Evolutionary conservation across 2,113 vertebrate genomes (phyloP), one percentile per base, ranked within the genome.

Genomic region (Scortum barcoo): DNA sequence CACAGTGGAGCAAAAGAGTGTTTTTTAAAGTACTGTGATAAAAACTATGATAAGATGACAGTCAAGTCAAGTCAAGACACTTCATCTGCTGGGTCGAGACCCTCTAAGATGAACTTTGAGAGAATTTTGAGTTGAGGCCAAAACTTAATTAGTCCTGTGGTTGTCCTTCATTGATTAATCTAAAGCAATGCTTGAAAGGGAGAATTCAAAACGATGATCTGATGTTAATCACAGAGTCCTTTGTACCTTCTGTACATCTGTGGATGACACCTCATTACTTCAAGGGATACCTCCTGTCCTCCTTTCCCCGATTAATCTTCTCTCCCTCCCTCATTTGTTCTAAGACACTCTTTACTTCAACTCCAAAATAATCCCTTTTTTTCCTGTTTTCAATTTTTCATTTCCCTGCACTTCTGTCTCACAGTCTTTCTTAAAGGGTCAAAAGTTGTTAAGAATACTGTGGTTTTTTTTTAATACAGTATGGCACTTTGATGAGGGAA

Each of bases 341-440:
- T 22, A 0, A 60, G 20, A 68, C 9, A n/a, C 17, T 36, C 48
- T 33, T 24, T 69, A 6, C 44, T 53, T 68, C 17, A 54, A 30
- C 30, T 30, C 7, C 17, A 6, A 65, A 36, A 24, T 30, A 53
- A 60, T 46, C 36, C 0, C 0, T 66, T 60, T 66, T 60, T 46
- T 53, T 63, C 19, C 20, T 0, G 24, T 17, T 28, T 78, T 69
- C 24, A 57, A 12, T 48, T 20, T 65, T 71, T 7, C 14, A 30
- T 24, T 48, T 51, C 17, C n/a, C 33, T 67, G 6, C 63, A 61
- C 44, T 8, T 17, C 13, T 48, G 3, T 42, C 42, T 50, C 20
- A 30, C 63, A 5, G 5, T 68, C 22, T 19, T 16, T 44, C n/a
- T 30, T 67, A n/a, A 19, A 16, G 3, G 57, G 9, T 68, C 13